phyloP scores from a whole-genome alignment of 2,797 vertebrate genomes.

The Coracias cyanogaster region DNA sequence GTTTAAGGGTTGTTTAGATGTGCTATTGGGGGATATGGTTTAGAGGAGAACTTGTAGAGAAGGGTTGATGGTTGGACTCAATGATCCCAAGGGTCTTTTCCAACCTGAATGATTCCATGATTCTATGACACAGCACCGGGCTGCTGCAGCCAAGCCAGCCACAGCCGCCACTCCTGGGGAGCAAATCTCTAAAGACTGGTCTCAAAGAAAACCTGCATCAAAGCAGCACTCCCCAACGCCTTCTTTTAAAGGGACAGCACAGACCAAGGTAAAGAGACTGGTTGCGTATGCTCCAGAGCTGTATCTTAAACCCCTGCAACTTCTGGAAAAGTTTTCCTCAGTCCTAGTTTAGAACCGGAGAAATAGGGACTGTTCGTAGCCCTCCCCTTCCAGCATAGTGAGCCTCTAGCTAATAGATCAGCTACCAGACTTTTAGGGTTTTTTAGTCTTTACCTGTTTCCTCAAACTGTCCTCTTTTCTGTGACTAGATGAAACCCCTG shows the following conservation, averaged over 20 bases:
- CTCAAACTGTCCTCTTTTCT: not conserved
- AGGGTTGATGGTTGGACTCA: too few species aligned
- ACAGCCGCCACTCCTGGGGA: too few species aligned
- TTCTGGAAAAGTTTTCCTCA: not conserved
- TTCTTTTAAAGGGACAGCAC: not conserved
- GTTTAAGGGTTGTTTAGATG: too few species aligned
- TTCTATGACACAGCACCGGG: too few species aligned
- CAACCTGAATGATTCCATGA: too few species aligned
- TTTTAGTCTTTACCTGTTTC: not conserved
- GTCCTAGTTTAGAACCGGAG: not conserved
- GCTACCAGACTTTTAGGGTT: not conserved
- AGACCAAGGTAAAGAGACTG: not conserved
- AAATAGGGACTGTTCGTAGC: not conserved
- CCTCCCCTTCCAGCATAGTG: not conserved
- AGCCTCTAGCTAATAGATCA: not conserved
- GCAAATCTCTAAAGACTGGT: accelerated
- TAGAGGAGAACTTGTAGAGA: too few species aligned
- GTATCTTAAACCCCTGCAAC: not conserved
- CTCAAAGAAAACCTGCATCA: not conserved
- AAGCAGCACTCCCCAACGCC: not conserved
- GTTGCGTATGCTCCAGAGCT: not conserved
- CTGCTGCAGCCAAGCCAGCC: accelerated
- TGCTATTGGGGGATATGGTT: too few species aligned
- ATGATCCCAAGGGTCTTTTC: too few species aligned
- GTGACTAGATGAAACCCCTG: not conserved